These are phyloP conservation scores for Trachelus iudaicus DNA, from an alignment of 2,888 invertebrate species.

Conservation along the genomic window DNA sequence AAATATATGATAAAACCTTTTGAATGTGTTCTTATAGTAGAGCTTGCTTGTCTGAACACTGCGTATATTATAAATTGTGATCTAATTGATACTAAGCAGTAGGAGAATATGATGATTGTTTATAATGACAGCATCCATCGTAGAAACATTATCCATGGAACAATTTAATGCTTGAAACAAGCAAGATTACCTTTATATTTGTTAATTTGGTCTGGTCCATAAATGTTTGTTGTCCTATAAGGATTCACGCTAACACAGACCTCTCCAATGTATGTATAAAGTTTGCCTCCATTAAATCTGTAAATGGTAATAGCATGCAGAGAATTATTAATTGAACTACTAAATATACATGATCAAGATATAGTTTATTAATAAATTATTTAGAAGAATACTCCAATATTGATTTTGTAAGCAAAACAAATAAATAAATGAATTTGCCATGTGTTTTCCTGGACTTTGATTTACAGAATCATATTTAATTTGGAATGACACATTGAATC, in stretches of 20 bases:
- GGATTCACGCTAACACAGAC: slow-evolving; percentile 98
- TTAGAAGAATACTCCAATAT: slow-evolving; percentile 1
- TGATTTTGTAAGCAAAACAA: slow-evolving; percentile 2
- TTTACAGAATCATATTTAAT: too few species aligned
- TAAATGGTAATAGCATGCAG: slow-evolving; percentile 57
- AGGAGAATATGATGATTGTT: neutral
- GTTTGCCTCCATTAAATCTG: slow-evolving; percentile 90
- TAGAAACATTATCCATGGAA: neutral
- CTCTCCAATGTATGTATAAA: slow-evolving; percentile 99
- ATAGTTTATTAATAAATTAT: neutral
- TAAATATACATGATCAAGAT: neutral
- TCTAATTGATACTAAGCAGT: slow-evolving; percentile 6
- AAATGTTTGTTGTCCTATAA: slow-evolving; percentile 92
- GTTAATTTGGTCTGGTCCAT: slow-evolving; percentile 85
- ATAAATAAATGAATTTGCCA: neutral
- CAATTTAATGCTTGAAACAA: neutral
- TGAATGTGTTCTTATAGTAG: too few species aligned
- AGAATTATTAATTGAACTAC: too few species aligned
- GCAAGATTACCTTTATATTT: slow-evolving; percentile 80
- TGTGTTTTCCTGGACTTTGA: too few species aligned
- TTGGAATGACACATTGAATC: too few species aligned
- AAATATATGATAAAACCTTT: too few species aligned
- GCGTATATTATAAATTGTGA: slow-evolving; percentile 1
- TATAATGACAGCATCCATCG: neutral
- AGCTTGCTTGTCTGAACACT: neutral